Percentiles rank a stretch among this genome's conserved stretches.
Conservation (phyloP, 2,888 invertebrate species). For the Frankliniella intonsa region DNA sequence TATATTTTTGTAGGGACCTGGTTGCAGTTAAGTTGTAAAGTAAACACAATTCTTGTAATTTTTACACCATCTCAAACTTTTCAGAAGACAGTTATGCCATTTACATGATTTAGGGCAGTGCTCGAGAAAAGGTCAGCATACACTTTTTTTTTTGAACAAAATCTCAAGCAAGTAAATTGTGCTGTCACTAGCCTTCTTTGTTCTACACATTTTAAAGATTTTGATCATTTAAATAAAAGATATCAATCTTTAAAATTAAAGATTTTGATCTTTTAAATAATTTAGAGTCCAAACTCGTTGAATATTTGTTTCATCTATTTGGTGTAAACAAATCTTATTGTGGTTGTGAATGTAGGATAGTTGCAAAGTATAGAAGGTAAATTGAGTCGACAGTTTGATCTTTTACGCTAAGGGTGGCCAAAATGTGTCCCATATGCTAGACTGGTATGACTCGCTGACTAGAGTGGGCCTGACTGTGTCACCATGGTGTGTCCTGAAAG, state of each 20-base stretch:
- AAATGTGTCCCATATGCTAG: background rate
- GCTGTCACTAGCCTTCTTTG: background rate
- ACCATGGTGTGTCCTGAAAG: background rate
- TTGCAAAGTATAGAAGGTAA: background rate
- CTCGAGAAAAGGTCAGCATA: background rate
- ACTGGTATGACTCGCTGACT: background rate
- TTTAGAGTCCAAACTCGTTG: no score
- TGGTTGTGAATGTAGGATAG: constrained; percentile 7
- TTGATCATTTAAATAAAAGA: background rate
- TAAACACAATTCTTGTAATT: background rate
- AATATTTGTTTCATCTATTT: no score
- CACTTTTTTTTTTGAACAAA: background rate
- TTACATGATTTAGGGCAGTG: background rate
- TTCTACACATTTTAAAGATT: background rate
- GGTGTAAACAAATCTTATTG: background rate
- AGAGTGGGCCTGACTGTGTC: no score
- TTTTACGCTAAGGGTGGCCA: background rate
- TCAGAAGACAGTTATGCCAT: background rate
- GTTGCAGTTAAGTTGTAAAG: background rate
- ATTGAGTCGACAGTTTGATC: background rate
- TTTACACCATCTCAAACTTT: background rate
- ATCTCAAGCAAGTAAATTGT: background rate
- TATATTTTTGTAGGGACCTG: constrained; percentile 14
- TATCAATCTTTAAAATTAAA: background rate
- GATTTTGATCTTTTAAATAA: no score